Evolutionary conservation across 1,140 invertebrate genomes (phyloP).

Genomic region (Rhagoletis zephyria): DNA sequence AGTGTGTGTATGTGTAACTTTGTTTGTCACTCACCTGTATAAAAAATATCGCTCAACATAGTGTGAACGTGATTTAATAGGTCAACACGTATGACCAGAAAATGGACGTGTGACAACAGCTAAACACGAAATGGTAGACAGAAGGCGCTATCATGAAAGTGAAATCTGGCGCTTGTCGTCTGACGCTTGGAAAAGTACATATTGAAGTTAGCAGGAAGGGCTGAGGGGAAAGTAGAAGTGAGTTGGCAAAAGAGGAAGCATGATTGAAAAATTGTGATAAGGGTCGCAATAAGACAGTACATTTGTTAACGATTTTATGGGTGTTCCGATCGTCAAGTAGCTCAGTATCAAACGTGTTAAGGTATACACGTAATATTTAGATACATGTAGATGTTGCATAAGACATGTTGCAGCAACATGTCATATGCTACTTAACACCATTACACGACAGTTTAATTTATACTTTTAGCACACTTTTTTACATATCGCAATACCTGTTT

Average conservation of each 20-base stretch:
- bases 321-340: slow-evolving; percentile 46
- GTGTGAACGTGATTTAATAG: slow-evolving; percentile 46
- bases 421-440: neutral
- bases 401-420: slow-evolving; percentile 14
- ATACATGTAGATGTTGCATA: neutral
- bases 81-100: slow-evolving; percentile 26
- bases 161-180: slow-evolving; percentile 40
- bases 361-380: neutral
- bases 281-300: slow-evolving; percentile 36
- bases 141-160: neutral
- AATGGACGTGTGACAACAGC: slow-evolving; percentile 16
- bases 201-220: neutral
- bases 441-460: slow-evolving; percentile 36
- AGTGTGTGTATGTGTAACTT: neutral
- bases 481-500: neutral
- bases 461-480: neutral
- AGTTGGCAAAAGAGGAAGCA: neutral
- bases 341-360: neutral
- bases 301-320: slow-evolving; percentile 57
- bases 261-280: slow-evolving; percentile 38
- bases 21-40: neutral
- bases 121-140: neutral
- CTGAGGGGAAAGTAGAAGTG: neutral
- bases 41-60: neutral
- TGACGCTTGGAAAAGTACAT: neutral